Evolutionary conservation across 2,888 invertebrate species (phyloP).

Genomic region (Nephrotoma appendiculata): DNA sequence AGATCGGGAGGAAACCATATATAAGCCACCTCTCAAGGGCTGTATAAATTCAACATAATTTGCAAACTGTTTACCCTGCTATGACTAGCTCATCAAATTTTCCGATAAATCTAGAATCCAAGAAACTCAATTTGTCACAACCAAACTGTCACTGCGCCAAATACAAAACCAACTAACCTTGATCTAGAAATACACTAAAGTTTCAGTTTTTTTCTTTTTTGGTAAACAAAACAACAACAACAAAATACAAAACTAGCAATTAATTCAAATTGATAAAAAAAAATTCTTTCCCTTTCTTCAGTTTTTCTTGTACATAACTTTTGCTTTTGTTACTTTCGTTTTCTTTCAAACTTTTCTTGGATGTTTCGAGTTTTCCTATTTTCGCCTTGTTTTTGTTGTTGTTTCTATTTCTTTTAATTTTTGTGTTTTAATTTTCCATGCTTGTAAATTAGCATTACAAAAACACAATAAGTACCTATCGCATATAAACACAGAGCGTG

Average conservation of each 20-base stretch:
- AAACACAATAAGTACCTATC: neutral
- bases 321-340: neutral
- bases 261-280: neutral
- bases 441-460: neutral
- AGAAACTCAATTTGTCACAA: neutral
- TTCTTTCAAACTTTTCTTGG: neutral
- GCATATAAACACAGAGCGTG: neutral
- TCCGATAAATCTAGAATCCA: too few species aligned
- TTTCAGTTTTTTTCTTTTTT: neutral
- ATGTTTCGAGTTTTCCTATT: neutral
- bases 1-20: too few species aligned
- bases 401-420: neutral
- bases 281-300: neutral
- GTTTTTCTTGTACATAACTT: neutral
- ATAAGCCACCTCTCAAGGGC: too few species aligned
- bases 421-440: neutral
- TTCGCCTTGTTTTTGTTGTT: neutral
- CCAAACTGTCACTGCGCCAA: neutral
- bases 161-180: neutral
- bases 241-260: neutral
- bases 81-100: too few species aligned
- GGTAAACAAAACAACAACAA: neutral
- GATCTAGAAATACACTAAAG: neutral
- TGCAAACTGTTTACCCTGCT: too few species aligned
- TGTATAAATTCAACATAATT: too few species aligned